A percentile compares a stretch with the other conserved stretches of the same genome.
phyloP scores from a whole-genome alignment of 1,140 invertebrate genomes.

The Aphelenchoides besseyi region DNA sequence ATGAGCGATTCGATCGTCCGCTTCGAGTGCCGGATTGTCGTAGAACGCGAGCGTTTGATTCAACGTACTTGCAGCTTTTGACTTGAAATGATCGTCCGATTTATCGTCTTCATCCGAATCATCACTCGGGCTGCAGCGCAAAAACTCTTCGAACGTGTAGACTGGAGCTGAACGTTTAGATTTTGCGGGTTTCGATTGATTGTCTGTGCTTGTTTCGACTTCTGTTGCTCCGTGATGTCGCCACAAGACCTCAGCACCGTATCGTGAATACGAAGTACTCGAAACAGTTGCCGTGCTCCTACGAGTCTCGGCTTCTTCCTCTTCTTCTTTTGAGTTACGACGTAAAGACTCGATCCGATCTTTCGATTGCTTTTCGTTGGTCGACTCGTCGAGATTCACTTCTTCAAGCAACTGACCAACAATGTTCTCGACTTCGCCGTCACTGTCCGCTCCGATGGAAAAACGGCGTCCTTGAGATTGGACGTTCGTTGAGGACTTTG shows the following conservation, averaged over 20 bases:
- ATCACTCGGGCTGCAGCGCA: slow-evolving; percentile 12
- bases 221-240: not conserved
- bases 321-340: too few relatives aligned
- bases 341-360: too few relatives aligned
- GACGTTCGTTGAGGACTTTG: too few relatives aligned
- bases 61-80: not conserved
- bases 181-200: not conserved
- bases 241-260: not conserved
- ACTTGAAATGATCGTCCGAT: not conserved
- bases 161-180: not conserved
- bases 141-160: slow-evolving; percentile 29
- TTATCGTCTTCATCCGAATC: slow-evolving; percentile 33
- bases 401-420: too few relatives aligned
- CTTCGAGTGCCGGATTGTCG: not conserved
- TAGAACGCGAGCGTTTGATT: not conserved
- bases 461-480: too few relatives aligned
- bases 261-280: not conserved
- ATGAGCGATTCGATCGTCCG: not conserved
- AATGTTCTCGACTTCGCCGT: too few relatives aligned
- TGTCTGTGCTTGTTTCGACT: not conserved
- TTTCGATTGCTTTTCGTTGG: too few relatives aligned
- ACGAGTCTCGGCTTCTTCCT: too few relatives aligned
- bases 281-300: not conserved
- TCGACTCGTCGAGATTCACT: too few relatives aligned
- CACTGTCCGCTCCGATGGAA: too few relatives aligned